Base-by-base conservation (phyloP, 2,113 vertebrate genomes). In the Heloderma charlesbogerti region DNA sequence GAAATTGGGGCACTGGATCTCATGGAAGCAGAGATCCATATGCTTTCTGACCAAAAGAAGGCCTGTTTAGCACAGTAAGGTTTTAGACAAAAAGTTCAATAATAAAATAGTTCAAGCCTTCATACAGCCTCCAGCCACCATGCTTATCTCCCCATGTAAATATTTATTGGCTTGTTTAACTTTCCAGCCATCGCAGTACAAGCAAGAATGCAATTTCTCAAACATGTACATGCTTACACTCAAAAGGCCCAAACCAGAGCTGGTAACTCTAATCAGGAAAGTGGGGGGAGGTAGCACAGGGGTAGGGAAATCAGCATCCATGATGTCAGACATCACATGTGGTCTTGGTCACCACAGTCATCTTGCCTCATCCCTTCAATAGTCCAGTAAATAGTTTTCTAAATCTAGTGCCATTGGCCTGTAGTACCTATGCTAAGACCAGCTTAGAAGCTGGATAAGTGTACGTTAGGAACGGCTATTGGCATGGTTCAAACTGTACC, bases 151-250 rank as follows among this genome's bases (percentile, higher is more conserved):
- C 12, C 67, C 89, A 3, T 37, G 5, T 93, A 91, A 95, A 83
- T 93, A 93, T 92, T 94, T 92, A 80, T 79, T 40, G 89, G 54
- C 37, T 81, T 89, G 91, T 93, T 95, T 88, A 51, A 43, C 87
- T 93, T 91, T 60, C 48, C 51, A 63, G 88, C 77, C 25, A 12
- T 91, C 92, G 91, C 57, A 48, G 45, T 27, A 37, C 0, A 31
- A 57, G 92, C 0, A 22, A 37, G 91, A 83, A 93, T 84, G 80
- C 90, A 34, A 88, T 66, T 78, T 63, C 74, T 88, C 10, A 43
- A 74, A 16, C 69, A 40, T 37, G 37, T 13, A 4, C n/a, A 84
- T 31, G 5, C n/a, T 25, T 7, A 75, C 48, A 57, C 7, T 40
- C 20, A 74, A 25, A 22, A 45, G 10, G 84, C 84, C 13, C 54